phyloP scores from a whole-genome alignment of 2,888 invertebrate species.

The Amiota minor region DNA sequence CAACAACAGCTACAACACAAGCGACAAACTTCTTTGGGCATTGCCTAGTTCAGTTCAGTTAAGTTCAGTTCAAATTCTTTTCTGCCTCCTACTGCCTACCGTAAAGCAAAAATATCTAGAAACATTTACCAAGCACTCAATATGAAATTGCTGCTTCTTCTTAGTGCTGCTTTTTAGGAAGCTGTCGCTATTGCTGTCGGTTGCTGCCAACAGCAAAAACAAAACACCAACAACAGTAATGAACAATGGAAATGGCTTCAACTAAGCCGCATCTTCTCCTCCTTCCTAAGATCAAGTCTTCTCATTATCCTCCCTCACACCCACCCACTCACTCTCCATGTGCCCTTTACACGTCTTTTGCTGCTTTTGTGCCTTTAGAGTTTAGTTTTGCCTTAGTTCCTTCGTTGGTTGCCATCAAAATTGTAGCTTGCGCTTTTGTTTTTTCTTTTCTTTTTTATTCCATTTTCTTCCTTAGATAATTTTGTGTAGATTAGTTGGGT shows the following conservation, averaged over 20 bases:
- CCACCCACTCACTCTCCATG: neutral
- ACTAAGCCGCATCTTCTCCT: neutral
- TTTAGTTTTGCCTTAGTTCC: neutral
- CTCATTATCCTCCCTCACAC: neutral
- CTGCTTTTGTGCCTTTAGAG: no score
- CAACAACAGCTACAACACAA: neutral
- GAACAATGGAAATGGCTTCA: slow-evolving; percentile 37
- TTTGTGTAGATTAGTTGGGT: slow-evolving; percentile 62
- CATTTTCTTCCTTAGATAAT: slow-evolving; percentile 48
- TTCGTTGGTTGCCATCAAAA: neutral
- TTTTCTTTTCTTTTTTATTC: slow-evolving; percentile 5
- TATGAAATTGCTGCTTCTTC: no score
- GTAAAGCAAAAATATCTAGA: no score
- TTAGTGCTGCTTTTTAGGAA: slow-evolving; percentile 46
- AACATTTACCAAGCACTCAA: no score
- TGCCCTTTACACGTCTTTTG: neutral
- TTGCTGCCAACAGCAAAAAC: no score
- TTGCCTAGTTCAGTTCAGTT: no score
- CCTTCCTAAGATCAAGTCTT: neutral
- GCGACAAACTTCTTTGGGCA: neutral
- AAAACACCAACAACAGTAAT: neutral
- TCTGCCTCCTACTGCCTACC: no score
- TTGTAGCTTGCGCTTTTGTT: slow-evolving; percentile 2
- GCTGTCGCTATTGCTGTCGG: slow-evolving; percentile 31
- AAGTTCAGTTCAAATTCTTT: no score